These are phyloP conservation scores for Salmo trutta DNA, from an alignment of 2,797 vertebrate genomes.

Conservation along the genomic window DNA sequence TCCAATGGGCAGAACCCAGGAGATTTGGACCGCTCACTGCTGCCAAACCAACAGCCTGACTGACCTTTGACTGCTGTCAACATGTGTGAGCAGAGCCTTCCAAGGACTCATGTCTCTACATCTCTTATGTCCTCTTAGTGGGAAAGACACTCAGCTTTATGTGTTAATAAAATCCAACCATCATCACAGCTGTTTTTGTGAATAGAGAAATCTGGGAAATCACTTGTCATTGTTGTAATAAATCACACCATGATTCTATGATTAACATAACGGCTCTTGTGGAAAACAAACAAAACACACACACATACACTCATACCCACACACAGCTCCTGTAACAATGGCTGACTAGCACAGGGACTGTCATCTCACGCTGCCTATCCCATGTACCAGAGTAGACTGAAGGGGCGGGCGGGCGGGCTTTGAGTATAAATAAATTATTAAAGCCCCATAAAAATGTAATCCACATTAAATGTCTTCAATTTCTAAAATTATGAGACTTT, in stretches of 20 bases:
- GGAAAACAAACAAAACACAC: neutral
- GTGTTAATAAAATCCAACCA: neutral
- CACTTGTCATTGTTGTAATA: neutral
- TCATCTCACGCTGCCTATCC: slow-evolving; percentile 26
- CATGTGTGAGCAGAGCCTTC: slow-evolving; percentile 3
- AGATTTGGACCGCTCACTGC: neutral
- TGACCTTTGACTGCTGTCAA: slow-evolving; percentile 8
- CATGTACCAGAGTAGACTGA: slow-evolving; percentile 54
- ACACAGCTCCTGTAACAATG: neutral
- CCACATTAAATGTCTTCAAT: slow-evolving; percentile 81
- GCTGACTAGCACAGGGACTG: slow-evolving; percentile 37
- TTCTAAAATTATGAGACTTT: slow-evolving; percentile 82
- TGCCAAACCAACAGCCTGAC: slow-evolving; percentile 4
- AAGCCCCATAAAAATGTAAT: slow-evolving; percentile 84
- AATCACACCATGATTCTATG: neutral
- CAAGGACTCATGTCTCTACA: neutral
- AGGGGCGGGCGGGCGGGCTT: slow-evolving; percentile 23
- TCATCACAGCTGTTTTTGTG: neutral
- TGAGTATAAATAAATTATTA: slow-evolving; percentile 81
- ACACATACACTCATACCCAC: neutral
- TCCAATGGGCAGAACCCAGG: slow-evolving; percentile 11
- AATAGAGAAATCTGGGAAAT: neutral
- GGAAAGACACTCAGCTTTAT: neutral
- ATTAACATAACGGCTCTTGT: neutral
- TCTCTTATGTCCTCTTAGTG: neutral